Evolutionary conservation across 2,888 invertebrate genomes (phyloP), one percentile per base, ranked within the genome.

Genomic region (Melipona bicolor): DNA sequence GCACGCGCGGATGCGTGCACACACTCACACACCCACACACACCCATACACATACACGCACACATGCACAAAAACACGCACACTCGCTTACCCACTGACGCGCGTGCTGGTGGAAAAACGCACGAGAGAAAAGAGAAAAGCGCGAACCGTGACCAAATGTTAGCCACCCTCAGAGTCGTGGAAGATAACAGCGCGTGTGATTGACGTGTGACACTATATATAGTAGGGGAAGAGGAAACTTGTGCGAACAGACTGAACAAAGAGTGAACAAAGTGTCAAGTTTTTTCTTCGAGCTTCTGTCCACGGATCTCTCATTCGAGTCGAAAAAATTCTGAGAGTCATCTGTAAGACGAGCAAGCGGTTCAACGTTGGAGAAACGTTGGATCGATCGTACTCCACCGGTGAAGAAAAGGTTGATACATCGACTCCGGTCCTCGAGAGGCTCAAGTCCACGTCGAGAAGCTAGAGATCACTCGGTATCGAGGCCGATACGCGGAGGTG

Each of bases 1-100:
- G 32, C 78, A 82, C 83, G 85, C 86, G 77, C 84, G 70, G 27
- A 85, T 84, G 87, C 80, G 83, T 78, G 87, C 67, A 76, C 81
- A 80, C 77, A 49, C 73, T 59, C 49, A 17, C 36, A 78, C 49
- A 50, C 6, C 11, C 11, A 21, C 50, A 54, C 43, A 1, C 50
- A 49, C 50, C 15, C 6, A 43, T 11, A 19, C 24, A 21, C 52
- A 4, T n/a, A 32, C 17, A 62, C 49, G 15, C 19, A 32, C 13
- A 56, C 27, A 3, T 15, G 17, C 43, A n/a, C 27, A 9, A 9
- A 43, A 43, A 0, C 43, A 27, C 21, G 36, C 17, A 17, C 19
- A 21, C 3, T 11, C 5, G 24, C 73, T 19, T 6, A 36, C 36
- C 0, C 43, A 43, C 1, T 43, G 49, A 56, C 77, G 54, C 62